These are phyloP conservation scores for Neodiprion fabricii DNA, from an alignment of 1,140 invertebrate species.

Conservation along the genomic window DNA sequence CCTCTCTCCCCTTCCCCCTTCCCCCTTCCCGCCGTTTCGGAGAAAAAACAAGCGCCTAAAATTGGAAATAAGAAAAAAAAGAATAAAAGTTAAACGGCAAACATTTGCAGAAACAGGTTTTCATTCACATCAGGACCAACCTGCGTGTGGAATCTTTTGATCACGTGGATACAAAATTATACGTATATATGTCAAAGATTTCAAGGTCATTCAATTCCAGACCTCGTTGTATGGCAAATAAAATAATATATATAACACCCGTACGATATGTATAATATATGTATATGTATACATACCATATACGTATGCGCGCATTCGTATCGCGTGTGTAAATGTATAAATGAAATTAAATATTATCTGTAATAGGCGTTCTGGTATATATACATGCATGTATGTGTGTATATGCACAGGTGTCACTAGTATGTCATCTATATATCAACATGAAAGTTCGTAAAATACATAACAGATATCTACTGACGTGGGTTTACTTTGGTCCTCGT, in stretches of 20 bases:
- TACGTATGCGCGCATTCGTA: no score
- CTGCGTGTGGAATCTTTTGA: constrained; percentile 4
- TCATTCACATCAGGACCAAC: not conserved
- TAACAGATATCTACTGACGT: not conserved
- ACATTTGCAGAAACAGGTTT: constrained; percentile 1
- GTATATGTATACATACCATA: no score
- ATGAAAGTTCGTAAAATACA: no score
- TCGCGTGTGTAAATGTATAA: not conserved
- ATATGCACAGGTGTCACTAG: no score
- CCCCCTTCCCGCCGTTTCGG: no score
- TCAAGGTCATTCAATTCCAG: not conserved
- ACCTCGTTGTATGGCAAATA: not conserved
- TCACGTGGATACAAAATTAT: not conserved
- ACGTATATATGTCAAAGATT: not conserved
- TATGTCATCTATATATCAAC: no score
- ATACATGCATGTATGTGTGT: no score
- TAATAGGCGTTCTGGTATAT: no score
- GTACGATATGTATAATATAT: not conserved
- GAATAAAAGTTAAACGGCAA: not conserved
- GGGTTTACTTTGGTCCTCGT: not conserved
- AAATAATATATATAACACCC: not conserved
- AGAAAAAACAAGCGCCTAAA: not conserved
- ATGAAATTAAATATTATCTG: not conserved
- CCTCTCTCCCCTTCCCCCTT: no score
- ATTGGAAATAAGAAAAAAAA: not conserved